phyloP scores from a whole-genome alignment of 2,888 invertebrate species.

The Artemia sinica region DNA sequence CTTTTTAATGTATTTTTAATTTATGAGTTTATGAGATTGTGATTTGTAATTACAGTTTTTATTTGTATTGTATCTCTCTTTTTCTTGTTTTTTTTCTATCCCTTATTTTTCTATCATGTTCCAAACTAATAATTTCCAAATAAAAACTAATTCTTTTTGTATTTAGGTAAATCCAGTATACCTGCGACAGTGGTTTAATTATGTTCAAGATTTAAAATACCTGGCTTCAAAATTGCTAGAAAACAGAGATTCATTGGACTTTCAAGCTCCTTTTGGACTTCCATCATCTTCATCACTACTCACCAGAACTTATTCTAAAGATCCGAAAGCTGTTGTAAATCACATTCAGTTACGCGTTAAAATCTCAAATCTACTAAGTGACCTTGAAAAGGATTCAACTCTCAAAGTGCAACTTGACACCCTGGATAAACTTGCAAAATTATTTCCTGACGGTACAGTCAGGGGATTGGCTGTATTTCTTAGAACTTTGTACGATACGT shows the following conservation, averaged over 20 bases:
- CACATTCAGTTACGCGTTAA: conserved; percentile 3
- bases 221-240: background rate
- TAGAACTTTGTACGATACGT: background rate
- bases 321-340: background rate
- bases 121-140: no score
- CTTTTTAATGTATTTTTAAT: no score
- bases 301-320: background rate
- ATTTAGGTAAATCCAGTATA: background rate
- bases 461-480: background rate
- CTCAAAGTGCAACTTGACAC: background rate
- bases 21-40: no score
- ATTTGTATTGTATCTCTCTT: no score
- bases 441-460: background rate
- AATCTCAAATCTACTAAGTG: background rate
- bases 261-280: background rate
- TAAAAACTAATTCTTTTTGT: background rate
- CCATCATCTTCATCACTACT: background rate
- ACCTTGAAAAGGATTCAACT: background rate
- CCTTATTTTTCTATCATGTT: no score
- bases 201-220: background rate
- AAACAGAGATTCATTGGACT: conserved; percentile 3
- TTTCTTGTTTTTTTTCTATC: no score
- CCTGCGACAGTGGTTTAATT: background rate
- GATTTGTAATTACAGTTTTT: no score
- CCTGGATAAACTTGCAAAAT: background rate